Conservation (phyloP, 2,888 invertebrate genomes). For the Sepiola atlantica region DNA sequence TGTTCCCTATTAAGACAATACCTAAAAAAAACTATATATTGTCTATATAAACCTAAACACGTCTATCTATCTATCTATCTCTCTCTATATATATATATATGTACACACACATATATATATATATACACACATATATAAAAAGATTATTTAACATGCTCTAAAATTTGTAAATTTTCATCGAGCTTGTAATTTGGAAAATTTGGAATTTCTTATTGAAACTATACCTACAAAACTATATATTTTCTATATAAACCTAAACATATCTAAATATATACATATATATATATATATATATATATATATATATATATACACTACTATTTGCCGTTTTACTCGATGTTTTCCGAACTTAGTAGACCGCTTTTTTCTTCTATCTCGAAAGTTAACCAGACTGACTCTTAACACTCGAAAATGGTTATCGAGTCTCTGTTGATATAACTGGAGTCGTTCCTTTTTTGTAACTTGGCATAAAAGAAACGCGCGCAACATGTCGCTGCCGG, state of each 20-base stretch:
- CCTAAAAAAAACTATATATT: too few relatives aligned
- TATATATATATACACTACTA: too few relatives aligned
- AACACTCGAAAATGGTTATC: not conserved
- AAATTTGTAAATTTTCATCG: too few relatives aligned
- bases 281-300: not conserved
- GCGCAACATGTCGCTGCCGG: not conserved
- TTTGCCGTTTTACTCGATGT: too few relatives aligned
- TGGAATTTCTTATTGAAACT: too few relatives aligned
- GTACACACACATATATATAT: slow-evolving; percentile 32
- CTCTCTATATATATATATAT: not conserved
- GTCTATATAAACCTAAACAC: too few relatives aligned
- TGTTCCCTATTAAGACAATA: too few relatives aligned
- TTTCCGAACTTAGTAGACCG: not conserved
- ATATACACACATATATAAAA: not conserved
- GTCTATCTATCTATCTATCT: too few relatives aligned
- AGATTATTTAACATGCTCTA: too few relatives aligned
- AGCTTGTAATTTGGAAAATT: too few relatives aligned
- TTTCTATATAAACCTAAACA: too few relatives aligned
- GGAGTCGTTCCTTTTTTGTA: not conserved
- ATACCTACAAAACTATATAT: too few relatives aligned
- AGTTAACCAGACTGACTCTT: not conserved
- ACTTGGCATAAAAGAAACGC: not conserved
- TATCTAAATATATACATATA: not conserved
- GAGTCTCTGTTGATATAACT: not conserved
- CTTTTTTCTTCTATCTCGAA: not conserved